These are phyloP conservation scores for Parotocinclus haroldoi DNA, from an alignment of 2,797 vertebrate genomes.

Conservation along the genomic window DNA sequence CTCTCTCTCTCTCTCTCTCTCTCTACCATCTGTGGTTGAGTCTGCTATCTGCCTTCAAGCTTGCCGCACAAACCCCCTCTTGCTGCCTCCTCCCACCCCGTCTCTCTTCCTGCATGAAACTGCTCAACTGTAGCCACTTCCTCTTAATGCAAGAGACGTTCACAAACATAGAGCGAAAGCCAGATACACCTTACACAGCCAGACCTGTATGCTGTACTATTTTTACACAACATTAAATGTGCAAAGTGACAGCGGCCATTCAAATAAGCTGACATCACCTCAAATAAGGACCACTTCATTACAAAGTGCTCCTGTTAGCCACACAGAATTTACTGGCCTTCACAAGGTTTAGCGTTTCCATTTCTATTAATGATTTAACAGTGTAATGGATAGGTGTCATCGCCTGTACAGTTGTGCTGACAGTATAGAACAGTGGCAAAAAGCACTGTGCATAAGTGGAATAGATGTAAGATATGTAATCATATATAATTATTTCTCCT, in stretches of 20 bases:
- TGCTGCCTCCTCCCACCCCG: constrained; percentile 60
- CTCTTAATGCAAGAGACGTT: constrained; percentile 63
- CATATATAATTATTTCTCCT: too few relatives aligned
- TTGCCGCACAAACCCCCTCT: constrained; percentile 59
- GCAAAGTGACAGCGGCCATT: constrained; percentile 29
- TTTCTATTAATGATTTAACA: constrained; percentile 38
- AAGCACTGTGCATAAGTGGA: not conserved
- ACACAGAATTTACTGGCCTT: constrained; percentile 24
- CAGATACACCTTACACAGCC: constrained; percentile 13
- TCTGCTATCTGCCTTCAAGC: constrained; percentile 62
- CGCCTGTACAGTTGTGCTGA: not conserved
- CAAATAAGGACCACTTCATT: not conserved
- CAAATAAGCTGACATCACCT: not conserved
- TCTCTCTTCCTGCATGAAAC: constrained; percentile 72
- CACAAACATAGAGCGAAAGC: constrained; percentile 21
- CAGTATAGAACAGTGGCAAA: not conserved
- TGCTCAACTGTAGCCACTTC: constrained; percentile 75
- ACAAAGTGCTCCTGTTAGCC: constrained; percentile 1
- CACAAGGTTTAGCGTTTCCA: constrained; percentile 10
- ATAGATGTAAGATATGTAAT: not conserved
- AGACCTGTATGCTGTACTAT: constrained; percentile 37
- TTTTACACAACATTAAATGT: constrained; percentile 53
- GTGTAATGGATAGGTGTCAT: not conserved
- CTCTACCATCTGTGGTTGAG: constrained; percentile 70
- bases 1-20: constrained; percentile 59